Percentiles rank a stretch among this genome's conserved stretches.
phyloP scores from a whole-genome alignment of 2,888 invertebrate genomes.

The Alloplasta piceator region DNA sequence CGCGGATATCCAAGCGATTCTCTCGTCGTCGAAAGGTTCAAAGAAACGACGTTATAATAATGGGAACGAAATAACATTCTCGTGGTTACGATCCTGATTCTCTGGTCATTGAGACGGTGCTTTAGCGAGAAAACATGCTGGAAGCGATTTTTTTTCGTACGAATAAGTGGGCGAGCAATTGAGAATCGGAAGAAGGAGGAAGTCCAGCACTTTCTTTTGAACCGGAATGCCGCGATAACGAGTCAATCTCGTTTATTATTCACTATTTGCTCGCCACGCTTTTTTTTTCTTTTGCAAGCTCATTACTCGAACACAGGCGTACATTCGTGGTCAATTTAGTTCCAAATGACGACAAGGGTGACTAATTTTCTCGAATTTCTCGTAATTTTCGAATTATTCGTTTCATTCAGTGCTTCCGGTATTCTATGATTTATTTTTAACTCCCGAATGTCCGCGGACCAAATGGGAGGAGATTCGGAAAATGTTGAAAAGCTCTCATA shows the following conservation, averaged over 20 bases:
- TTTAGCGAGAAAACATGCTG: slow-evolving; percentile 22
- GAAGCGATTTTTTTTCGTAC: slow-evolving; percentile 32
- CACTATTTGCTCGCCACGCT: background rate
- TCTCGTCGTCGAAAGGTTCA: slow-evolving; percentile 8
- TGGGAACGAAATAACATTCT: slow-evolving; percentile 17
- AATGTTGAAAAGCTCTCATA: too few species aligned
- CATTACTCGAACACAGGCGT: slow-evolving; percentile 4
- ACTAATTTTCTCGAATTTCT: slow-evolving; percentile 1
- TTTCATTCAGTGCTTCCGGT: too few species aligned
- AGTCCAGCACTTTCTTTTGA: background rate
- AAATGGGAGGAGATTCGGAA: too few species aligned
- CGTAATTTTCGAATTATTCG: too few species aligned
- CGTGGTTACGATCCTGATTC: background rate
- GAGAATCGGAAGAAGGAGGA: slow-evolving; percentile 7
- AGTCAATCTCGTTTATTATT: background rate
- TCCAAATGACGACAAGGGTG: background rate
- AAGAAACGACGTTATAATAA: slow-evolving; percentile 26
- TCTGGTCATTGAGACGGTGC: too few species aligned
- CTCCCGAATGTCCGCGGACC: too few species aligned
- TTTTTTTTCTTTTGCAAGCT: background rate
- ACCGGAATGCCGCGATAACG: background rate
- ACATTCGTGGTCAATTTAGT: slow-evolving; percentile 8
- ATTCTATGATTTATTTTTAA: too few species aligned
- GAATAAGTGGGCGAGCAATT: slow-evolving; percentile 45
- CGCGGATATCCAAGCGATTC: background rate